These are phyloP conservation scores for Neosilurus hyrtlii DNA, from an alignment of 2,797 vertebrate species.

Conservation along the genomic window DNA sequence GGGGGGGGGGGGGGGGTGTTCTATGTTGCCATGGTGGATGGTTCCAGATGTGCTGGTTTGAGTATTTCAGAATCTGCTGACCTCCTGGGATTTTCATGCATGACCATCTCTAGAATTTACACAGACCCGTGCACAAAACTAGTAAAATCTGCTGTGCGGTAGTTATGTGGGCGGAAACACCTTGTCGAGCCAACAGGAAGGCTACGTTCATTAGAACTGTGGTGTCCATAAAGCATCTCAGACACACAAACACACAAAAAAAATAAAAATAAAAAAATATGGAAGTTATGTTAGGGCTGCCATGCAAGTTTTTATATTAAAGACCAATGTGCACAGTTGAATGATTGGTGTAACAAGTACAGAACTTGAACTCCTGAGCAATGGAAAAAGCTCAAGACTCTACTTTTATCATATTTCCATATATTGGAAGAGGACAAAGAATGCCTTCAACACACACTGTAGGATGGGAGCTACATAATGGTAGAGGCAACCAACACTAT, in stretches of 20 bases:
- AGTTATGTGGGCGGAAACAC: neutral
- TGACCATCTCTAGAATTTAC: neutral
- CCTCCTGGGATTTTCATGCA: neutral
- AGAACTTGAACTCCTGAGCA: neutral
- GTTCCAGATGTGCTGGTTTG: neutral
- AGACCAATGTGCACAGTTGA: neutral
- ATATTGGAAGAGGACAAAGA: neutral
- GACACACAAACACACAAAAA: neutral
- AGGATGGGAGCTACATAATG: neutral
- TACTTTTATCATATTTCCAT: conserved; percentile 3
- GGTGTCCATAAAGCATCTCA: neutral
- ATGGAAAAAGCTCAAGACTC: neutral
- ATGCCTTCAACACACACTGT: neutral
- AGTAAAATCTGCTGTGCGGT: neutral
- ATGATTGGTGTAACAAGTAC: neutral
- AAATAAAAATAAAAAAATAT: neutral
- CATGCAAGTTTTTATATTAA: neutral
- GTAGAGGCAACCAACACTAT: neutral
- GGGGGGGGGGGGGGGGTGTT: no score
- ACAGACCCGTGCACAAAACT: neutral
- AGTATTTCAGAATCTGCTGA: neutral
- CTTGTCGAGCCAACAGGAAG: neutral
- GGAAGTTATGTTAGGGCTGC: neutral
- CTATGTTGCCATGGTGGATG: no score
- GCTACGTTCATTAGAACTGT: neutral